Evolutionary conservation across 1,140 invertebrate genomes (phyloP), one percentile per base, ranked within the genome.

Genomic region (Ceratoteleas bidentatus): DNA sequence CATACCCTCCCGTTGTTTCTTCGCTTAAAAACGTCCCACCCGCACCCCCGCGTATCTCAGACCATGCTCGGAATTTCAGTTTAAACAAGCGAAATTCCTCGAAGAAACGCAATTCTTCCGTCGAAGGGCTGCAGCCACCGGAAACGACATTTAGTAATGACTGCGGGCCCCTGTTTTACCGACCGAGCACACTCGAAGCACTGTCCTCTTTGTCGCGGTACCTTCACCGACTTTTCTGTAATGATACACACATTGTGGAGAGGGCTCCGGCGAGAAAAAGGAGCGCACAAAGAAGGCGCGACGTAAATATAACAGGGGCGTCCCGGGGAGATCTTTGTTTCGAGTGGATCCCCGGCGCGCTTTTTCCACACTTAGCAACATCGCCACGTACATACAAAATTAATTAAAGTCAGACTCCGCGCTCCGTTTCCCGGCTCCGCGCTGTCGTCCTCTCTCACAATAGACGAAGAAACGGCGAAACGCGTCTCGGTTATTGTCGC

Each of bases 391-490:
- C 82, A 87, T 88, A 87, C 74, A 88, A 89, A 89, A 90, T 91
- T 90, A 90, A 90, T 91, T 91, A 90, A 90, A 90, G 84, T 85
- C 85, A 79, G 78, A 85, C 81, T 73, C 61, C 70, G 82, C 73
- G 24, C 24, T 36, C 50, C 65, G 70, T 60, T 77, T 81, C 68
- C 64, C 43, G 4, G 43, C 13, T 50, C 16, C 13, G 6, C 65
- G 52, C 77, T 68, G 82, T 80, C 81, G 45, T 84, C 45, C 57
- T 32, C 45, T 40, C 56, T 57, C 73, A 83, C 80, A 83, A 83
- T 83, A 49, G 61, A 62, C 43, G 65, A 70, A 64, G 66, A 58
- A 65, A 47, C 15, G 49, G 50, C 13, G 9, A 36, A 34, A 58
- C 64, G 49, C 49, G 45, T 65, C 60, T 33, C 45, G 57, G 34